These are phyloP conservation scores for Diplodus puntazzo DNA, from an alignment of 2,797 vertebrate species.

Conservation along the genomic window DNA sequence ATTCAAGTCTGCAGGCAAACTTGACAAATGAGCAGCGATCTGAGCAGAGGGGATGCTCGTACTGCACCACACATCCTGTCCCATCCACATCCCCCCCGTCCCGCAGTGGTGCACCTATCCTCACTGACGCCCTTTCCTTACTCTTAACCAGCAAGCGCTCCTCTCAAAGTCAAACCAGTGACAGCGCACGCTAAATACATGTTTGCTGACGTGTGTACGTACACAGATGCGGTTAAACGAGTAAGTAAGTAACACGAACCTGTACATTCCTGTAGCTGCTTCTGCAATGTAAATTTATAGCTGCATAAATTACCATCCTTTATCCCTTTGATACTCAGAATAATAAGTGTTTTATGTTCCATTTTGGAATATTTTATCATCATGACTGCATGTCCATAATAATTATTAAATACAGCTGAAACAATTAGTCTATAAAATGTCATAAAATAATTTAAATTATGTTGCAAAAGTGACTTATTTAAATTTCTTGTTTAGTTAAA, in stretches of 20 bases:
- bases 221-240: slow-evolving; percentile 12
- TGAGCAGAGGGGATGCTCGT: slow-evolving; percentile 80
- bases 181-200: slow-evolving; percentile 20
- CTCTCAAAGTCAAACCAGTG: slow-evolving; percentile 56
- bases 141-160: slow-evolving; percentile 45
- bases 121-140: slow-evolving; percentile 56
- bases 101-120: slow-evolving; percentile 79
- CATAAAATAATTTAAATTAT: too few species aligned
- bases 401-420: background rate
- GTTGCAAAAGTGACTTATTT: too few species aligned
- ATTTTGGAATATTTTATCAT: background rate
- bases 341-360: background rate
- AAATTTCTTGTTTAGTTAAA: too few species aligned
- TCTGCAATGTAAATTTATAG: background rate
- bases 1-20: slow-evolving; percentile 87
- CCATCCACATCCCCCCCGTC: slow-evolving; percentile 71
- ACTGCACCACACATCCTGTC: slow-evolving; percentile 85
- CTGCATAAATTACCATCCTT: background rate
- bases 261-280: background rate
- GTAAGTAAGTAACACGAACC: background rate
- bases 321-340: background rate
- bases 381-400: background rate
- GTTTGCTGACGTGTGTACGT: slow-evolving; percentile 15
- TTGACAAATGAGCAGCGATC: slow-evolving; percentile 87
- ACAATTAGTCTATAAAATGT: background rate